A percentile compares a stretch with the other conserved stretches of the same genome.
Conservation (phyloP, 2,113 vertebrate species). For the Callithrix jacchus region DNA sequence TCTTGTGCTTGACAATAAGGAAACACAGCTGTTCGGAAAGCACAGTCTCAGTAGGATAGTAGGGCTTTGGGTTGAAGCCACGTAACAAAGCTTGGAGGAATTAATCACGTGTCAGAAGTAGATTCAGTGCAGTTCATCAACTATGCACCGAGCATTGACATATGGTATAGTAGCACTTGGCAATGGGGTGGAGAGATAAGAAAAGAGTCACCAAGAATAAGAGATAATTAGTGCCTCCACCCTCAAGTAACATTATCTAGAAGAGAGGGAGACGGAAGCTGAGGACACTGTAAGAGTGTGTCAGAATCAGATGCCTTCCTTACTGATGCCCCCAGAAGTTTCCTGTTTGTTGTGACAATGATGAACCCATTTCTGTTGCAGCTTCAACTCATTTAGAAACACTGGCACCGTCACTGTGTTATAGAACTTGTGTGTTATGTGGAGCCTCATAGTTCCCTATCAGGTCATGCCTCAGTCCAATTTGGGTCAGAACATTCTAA, state of each 20-base stretch:
- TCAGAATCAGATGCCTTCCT: not conserved
- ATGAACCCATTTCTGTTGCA: not conserved
- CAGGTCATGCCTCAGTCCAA: not conserved
- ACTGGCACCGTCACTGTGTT: not conserved
- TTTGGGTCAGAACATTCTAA: not conserved
- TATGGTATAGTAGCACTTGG: not conserved
- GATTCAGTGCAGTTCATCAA: not conserved
- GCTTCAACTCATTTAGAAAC: not conserved
- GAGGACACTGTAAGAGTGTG: not conserved
- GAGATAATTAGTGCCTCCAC: no score
- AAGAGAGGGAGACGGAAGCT: not conserved
- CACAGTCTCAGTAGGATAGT: not conserved
- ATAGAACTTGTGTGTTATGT: not conserved
- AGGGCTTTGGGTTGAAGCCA: not conserved
- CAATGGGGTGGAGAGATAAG: not conserved
- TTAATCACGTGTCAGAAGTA: not conserved
- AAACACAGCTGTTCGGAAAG: not conserved
- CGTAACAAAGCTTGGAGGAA: not conserved
- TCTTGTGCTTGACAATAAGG: not conserved
- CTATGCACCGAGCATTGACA: no score
- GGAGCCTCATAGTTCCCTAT: not conserved
- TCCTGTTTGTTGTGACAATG: not conserved
- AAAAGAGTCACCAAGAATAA: not conserved
- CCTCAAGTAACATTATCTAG: not conserved
- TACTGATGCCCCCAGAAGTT: not conserved